Conservation (phyloP, 2,888 invertebrate species). For the Epiperipatus broadwayi region DNA sequence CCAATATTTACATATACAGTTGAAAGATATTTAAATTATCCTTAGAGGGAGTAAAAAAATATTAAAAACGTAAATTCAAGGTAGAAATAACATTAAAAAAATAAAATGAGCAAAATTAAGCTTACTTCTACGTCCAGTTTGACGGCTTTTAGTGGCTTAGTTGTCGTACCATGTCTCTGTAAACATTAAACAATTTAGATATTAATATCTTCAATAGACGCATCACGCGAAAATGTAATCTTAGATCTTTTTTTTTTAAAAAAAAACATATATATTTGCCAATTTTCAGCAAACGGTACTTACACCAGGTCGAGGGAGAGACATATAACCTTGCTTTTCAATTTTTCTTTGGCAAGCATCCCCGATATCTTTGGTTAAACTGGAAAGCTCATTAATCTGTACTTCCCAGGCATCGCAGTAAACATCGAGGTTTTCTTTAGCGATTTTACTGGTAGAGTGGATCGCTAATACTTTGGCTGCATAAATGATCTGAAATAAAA, state of each 20-base stretch:
- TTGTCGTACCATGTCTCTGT: slow-evolving; percentile 90
- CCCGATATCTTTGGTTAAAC: slow-evolving; percentile 65
- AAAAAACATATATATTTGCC: too few species aligned
- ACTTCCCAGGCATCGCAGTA: slow-evolving; percentile 57
- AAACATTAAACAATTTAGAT: slow-evolving; percentile 18
- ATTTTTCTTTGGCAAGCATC: slow-evolving; percentile 49
- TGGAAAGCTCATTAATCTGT: slow-evolving; percentile 72
- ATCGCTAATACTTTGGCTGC: slow-evolving; percentile 78
- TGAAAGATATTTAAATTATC: too few species aligned
- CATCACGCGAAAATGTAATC: too few species aligned
- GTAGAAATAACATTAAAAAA: slow-evolving; percentile 12
- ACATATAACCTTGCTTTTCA: slow-evolving; percentile 70
- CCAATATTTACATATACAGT: too few species aligned
- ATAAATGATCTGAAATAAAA: slow-evolving; percentile 44
- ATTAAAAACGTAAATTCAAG: background rate
- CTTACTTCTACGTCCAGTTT: slow-evolving; percentile 60
- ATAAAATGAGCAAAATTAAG: slow-evolving; percentile 10
- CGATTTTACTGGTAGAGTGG: slow-evolving; percentile 80
- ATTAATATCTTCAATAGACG: too few species aligned
- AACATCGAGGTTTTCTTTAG: slow-evolving; percentile 83
- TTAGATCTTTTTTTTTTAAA: too few species aligned
- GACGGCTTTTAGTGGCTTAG: slow-evolving; percentile 73
- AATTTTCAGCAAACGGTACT: slow-evolving; percentile 19
- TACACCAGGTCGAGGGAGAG: slow-evolving; percentile 82
- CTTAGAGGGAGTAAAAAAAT: too few species aligned